These are phyloP conservation scores for Neodiprion lecontei DNA, from an alignment of 1,140 invertebrate genomes.

Conservation along the genomic window DNA sequence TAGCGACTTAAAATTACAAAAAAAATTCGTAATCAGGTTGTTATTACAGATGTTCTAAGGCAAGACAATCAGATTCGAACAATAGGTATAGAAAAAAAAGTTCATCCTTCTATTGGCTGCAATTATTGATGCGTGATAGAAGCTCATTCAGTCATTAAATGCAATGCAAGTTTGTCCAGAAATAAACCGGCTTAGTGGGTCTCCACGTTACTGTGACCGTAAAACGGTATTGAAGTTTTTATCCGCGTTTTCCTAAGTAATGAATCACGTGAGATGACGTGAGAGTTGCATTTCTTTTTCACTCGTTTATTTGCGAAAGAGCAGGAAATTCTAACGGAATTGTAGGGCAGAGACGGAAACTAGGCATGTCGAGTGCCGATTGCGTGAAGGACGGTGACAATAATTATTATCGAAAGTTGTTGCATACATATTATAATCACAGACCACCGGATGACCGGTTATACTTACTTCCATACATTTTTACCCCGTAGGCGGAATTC, in stretches of 20 bases:
- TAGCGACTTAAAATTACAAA: too few relatives aligned
- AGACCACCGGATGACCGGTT: not conserved
- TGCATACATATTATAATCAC: not conserved
- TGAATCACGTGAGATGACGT: not conserved
- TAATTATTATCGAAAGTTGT: not conserved
- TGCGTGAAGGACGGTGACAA: not conserved
- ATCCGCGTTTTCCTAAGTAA: not conserved
- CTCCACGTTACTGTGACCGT: not conserved
- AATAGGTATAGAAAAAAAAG: too few relatives aligned
- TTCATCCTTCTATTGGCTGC: too few relatives aligned
- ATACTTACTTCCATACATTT: conserved; percentile 21
- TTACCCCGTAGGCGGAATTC: conserved; percentile 47
- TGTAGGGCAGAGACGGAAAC: not conserved
- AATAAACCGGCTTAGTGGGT: too few relatives aligned
- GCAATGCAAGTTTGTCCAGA: too few relatives aligned
- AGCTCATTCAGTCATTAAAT: too few relatives aligned
- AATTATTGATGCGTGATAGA: too few relatives aligned
- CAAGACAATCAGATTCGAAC: too few relatives aligned
- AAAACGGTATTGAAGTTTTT: not conserved
- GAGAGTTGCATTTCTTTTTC: not conserved
- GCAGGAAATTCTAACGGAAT: not conserved
- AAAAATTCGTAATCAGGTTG: too few relatives aligned
- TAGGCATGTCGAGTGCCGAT: conserved; percentile 1
- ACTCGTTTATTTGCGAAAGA: not conserved
- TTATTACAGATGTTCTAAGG: too few relatives aligned